phyloP scores from a whole-genome alignment of 2,113 vertebrate genomes.

The Chaenocephalus aceratus region DNA sequence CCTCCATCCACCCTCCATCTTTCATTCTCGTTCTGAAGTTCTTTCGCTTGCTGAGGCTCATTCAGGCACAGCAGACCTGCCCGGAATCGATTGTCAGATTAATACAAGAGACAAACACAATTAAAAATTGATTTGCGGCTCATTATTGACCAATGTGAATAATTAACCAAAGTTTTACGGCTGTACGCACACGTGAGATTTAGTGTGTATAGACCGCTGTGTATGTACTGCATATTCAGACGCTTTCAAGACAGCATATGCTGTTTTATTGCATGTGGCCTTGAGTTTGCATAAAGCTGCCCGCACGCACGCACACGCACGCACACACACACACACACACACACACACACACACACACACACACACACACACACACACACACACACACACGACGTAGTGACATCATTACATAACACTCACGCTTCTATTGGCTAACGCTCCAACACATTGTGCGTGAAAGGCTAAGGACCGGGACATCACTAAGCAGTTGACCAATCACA shows the following conservation, averaged over 20 bases:
- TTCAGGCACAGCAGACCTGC: slow-evolving; percentile 40
- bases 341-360: not conserved
- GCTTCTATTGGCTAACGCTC: no score
- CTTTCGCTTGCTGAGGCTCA: slow-evolving; percentile 40
- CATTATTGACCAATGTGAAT: slow-evolving; percentile 71
- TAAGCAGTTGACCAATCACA: no score
- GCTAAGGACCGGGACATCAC: no score
- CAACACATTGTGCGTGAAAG: no score
- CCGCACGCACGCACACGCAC: no score
- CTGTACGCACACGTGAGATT: not conserved
- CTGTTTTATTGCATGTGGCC: not conserved
- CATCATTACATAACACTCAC: no score
- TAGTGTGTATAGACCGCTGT: not conserved
- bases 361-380: not conserved
- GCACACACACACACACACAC: not conserved
- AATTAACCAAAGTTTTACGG: slow-evolving; percentile 62
- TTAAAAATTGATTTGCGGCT: slow-evolving; percentile 73
- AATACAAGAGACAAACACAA: slow-evolving; percentile 74
- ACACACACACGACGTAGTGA: no score
- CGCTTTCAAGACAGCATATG: not conserved
- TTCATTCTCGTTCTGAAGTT: slow-evolving; percentile 15
- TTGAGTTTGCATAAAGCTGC: not conserved
- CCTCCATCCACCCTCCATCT: slow-evolving; percentile 11
- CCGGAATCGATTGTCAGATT: slow-evolving; percentile 68
- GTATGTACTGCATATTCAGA: slow-evolving; percentile 4